Percentiles rank a stretch among this genome's conserved stretches.
Evolutionary conservation across 2,797 vertebrate species (phyloP).

Genomic region (Leptoclinus maculatus): DNA sequence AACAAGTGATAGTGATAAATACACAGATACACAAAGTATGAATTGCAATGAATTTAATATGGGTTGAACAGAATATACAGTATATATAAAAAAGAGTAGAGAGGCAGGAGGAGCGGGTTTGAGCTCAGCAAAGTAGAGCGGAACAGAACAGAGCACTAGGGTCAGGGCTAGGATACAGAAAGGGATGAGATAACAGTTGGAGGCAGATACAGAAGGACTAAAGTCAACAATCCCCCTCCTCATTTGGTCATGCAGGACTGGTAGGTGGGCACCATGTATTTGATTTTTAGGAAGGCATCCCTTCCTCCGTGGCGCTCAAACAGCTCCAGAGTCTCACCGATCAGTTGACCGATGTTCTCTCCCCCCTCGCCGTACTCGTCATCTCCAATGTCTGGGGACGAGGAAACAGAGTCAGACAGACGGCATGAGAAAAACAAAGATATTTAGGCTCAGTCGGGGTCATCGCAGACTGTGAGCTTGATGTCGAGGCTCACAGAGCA

Average conservation of each 20-base stretch:
- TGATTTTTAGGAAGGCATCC: constrained; percentile 86
- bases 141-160: not conserved
- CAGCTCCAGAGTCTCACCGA: constrained; percentile 92
- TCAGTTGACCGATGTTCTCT: constrained; percentile 92
- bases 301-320: constrained; percentile 86
- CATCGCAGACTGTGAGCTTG: constrained; percentile 12
- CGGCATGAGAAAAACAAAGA: not conserved
- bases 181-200: not conserved
- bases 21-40: constrained; percentile 8
- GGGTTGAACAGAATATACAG: not conserved
- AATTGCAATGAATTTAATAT: constrained; percentile 21
- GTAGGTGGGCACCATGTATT: constrained; percentile 87
- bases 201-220: constrained; percentile 8
- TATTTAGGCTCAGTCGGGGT: constrained; percentile 18
- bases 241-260: constrained; percentile 79
- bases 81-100: not conserved
- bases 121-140: too few species aligned
- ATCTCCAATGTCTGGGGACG: constrained; percentile 87
- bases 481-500: constrained; percentile 43
- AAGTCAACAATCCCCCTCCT: constrained; percentile 3
- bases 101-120: not conserved
- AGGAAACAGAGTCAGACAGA: constrained; percentile 26
- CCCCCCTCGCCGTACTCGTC: constrained; percentile 92
- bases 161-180: not conserved
- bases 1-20: not conserved